Percentiles rank a stretch among this genome's conserved stretches.
Conservation (phyloP, 2,888 invertebrate species). For the Pocota personata region DNA sequence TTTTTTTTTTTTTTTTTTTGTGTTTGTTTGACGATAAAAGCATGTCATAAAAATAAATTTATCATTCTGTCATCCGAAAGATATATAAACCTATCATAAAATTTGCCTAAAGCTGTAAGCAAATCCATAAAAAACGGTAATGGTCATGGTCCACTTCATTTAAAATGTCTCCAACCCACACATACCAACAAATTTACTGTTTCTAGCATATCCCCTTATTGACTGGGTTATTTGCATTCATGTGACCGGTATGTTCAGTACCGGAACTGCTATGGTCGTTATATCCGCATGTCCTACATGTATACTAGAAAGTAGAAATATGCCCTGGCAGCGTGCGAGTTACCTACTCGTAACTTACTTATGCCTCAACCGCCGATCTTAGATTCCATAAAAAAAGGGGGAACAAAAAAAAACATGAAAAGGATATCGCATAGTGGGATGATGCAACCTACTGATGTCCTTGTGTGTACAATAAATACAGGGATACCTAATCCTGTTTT, state of each 20-base stretch:
- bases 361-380: neutral
- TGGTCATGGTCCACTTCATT: conserved; percentile 66
- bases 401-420: neutral
- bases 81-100: conserved; percentile 65
- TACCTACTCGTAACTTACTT: conserved; percentile 52
- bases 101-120: conserved; percentile 58
- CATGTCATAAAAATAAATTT: conserved; percentile 67
- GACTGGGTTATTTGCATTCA: conserved; percentile 39
- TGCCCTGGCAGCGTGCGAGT: conserved; percentile 9
- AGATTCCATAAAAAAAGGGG: neutral
- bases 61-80: conserved; percentile 63
- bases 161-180: conserved; percentile 26
- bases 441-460: conserved; percentile 31
- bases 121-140: conserved; percentile 57
- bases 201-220: conserved; percentile 3
- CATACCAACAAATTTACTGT: neutral
- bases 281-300: neutral
- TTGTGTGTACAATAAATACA: conserved; percentile 48
- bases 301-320: neutral
- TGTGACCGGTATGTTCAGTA: conserved; percentile 18
- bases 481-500: conserved; percentile 68
- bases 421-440: neutral
- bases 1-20: too few species aligned
- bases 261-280: neutral
- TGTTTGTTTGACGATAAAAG: conserved; percentile 55